phyloP scores from a whole-genome alignment of 2,888 invertebrate genomes.

The Hipparchia sbordonii region DNA sequence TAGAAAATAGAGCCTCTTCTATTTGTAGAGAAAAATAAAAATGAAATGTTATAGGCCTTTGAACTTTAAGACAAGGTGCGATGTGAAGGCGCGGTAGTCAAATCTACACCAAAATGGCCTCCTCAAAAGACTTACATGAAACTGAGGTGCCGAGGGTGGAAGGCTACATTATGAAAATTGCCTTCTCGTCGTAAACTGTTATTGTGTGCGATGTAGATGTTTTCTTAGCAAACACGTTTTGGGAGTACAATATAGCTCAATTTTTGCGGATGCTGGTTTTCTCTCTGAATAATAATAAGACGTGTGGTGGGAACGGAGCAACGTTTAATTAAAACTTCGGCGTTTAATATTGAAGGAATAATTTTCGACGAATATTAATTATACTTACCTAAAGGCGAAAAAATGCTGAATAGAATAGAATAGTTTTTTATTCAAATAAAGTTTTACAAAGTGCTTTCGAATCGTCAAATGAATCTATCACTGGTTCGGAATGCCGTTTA shows the following conservation, averaged over 20 bases:
- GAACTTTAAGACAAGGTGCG: slow-evolving; percentile 15
- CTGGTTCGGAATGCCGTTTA: too few relatives aligned
- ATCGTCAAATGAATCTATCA: too few relatives aligned
- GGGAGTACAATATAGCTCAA: slow-evolving; percentile 44
- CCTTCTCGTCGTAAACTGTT: slow-evolving; percentile 52
- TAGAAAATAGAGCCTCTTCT: neutral
- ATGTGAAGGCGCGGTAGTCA: slow-evolving; percentile 21
- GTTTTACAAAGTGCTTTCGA: too few relatives aligned
- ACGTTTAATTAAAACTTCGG: slow-evolving; percentile 9
- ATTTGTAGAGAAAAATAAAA: neutral
- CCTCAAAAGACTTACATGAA: slow-evolving; percentile 42
- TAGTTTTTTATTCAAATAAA: too few relatives aligned
- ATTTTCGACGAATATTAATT: neutral
- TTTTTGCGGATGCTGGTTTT: slow-evolving; percentile 32
- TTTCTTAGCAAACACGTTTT: slow-evolving; percentile 47
- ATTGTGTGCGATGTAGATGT: slow-evolving; percentile 48
- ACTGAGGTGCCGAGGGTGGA: slow-evolving; percentile 43
- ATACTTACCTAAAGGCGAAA: neutral
- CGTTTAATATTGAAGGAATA: neutral
- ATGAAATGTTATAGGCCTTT: neutral
- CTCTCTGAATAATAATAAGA: slow-evolving; percentile 20
- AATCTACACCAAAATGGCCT: slow-evolving; percentile 41
- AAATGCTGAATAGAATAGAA: too few relatives aligned
- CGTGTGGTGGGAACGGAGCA: neutral
- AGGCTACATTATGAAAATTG: slow-evolving; percentile 55